These are phyloP conservation scores for Gasterosteus aculeatus DNA, from an alignment of 2,113 vertebrate genomes.

Conservation along the genomic window DNA sequence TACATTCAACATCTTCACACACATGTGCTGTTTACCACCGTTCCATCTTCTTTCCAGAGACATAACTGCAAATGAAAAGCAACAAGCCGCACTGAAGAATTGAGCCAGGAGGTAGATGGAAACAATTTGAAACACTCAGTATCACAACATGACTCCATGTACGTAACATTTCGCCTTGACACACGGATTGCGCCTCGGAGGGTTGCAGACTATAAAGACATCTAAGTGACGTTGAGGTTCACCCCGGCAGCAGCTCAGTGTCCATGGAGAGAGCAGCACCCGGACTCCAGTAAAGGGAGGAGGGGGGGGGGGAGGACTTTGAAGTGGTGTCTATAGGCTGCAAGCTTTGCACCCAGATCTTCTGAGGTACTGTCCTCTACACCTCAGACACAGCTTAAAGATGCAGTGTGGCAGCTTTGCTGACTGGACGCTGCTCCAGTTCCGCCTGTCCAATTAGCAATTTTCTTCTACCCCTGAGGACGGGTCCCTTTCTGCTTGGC, in stretches of 20 bases:
- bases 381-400: constrained; percentile 55
- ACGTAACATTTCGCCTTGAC: constrained; percentile 30
- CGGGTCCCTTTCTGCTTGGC: constrained; percentile 64
- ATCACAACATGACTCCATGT: constrained; percentile 27
- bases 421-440: constrained; percentile 75
- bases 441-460: constrained; percentile 76
- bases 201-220: constrained; percentile 36
- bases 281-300: constrained; percentile 35
- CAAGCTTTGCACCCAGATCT: constrained; percentile 62
- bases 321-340: constrained; percentile 59
- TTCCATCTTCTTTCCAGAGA: constrained; percentile 26
- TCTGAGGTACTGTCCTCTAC: constrained; percentile 54
- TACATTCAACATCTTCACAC: constrained; percentile 9
- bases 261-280: constrained; percentile 42
- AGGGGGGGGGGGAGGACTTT: constrained; percentile 46
- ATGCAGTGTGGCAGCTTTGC: constrained; percentile 70
- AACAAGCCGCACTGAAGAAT: constrained; percentile 17
- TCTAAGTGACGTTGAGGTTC: constrained; percentile 58
- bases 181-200: constrained; percentile 26
- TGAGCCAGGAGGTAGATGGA: constrained; percentile 31
- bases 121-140: constrained; percentile 42
- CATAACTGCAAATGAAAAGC: constrained; percentile 24
- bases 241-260: constrained; percentile 46
- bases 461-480: constrained; percentile 58
- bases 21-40: constrained; percentile 12